phyloP scores from a whole-genome alignment of 2,113 vertebrate genomes.

The Psophia crepitans region DNA sequence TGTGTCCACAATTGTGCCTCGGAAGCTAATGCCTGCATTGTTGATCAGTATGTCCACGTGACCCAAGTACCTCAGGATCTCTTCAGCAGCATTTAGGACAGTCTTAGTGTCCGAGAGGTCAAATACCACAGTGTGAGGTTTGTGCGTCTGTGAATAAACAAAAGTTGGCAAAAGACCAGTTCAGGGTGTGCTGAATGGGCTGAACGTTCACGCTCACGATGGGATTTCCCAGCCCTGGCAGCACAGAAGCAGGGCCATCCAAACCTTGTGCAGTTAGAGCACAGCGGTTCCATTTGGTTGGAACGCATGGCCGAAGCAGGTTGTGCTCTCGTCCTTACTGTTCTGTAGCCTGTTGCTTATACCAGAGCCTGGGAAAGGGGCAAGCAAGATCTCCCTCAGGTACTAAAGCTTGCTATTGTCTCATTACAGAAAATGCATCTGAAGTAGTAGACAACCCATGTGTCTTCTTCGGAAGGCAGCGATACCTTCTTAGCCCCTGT shows the following conservation, averaged over 20 bases:
- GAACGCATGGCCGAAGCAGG: background rate
- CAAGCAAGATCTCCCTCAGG: background rate
- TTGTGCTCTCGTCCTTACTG: background rate
- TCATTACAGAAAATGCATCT: background rate
- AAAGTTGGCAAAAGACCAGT: background rate
- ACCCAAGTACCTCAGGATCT: conserved; percentile 84
- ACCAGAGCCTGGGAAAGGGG: background rate
- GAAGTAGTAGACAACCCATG: background rate
- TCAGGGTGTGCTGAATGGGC: background rate
- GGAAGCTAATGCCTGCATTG: conserved; percentile 94
- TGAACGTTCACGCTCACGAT: background rate
- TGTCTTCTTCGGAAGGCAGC: background rate
- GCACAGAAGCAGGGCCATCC: background rate
- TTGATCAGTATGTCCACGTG: conserved; percentile 92
- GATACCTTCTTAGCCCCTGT: background rate
- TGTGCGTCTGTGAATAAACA: conserved; percentile 72
- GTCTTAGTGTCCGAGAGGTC: conserved; percentile 81
- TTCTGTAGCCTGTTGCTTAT: background rate
- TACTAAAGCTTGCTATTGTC: background rate
- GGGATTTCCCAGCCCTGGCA: background rate
- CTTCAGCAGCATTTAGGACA: conserved; percentile 74
- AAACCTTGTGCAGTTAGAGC: background rate
- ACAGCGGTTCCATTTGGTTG: background rate
- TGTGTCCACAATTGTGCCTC: conserved; percentile 86
- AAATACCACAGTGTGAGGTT: conserved; percentile 82